A percentile compares a stretch with the other conserved stretches of the same genome.
phyloP scores from a whole-genome alignment of 1,140 invertebrate genomes.

The Drosophila tristis region DNA sequence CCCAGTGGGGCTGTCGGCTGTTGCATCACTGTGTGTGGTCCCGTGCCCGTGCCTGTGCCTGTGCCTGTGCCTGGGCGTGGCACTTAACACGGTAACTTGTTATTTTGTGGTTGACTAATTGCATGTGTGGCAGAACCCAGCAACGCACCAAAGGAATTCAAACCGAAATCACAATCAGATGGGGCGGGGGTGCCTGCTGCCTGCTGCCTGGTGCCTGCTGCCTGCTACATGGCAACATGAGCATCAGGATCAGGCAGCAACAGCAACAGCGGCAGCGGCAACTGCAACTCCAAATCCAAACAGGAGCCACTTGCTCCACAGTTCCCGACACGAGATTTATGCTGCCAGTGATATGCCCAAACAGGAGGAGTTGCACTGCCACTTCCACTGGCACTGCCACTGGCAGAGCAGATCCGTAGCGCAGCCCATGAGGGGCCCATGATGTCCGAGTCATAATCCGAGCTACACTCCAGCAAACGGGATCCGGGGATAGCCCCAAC shows the following conservation, averaged over 20 bases:
- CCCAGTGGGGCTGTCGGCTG: no score
- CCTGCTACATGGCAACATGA: constrained; percentile 52
- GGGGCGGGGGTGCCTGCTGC: no score
- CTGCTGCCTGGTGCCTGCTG: neutral
- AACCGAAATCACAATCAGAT: constrained; percentile 19
- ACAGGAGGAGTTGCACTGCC: constrained; percentile 41
- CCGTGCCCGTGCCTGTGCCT: no score
- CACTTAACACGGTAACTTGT: constrained; percentile 76
- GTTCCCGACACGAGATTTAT: constrained; percentile 72
- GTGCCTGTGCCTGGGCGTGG: constrained; percentile 50
- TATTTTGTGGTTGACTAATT: constrained; percentile 78
- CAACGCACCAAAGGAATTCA: constrained; percentile 25
- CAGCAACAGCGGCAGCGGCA: neutral
- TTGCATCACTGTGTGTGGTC: no score
- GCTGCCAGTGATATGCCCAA: constrained; percentile 48
- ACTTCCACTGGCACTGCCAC: neutral
- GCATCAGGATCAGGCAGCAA: constrained; percentile 34
- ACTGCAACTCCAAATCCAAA: constrained; percentile 23
- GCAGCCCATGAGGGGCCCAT: no score
- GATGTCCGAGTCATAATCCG: no score
- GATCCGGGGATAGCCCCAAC: neutral
- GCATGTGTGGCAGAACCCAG: constrained; percentile 53
- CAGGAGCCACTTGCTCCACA: constrained; percentile 56
- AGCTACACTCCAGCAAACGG: no score
- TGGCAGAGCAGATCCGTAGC: no score